Evolutionary conservation across 2,113 vertebrate species (phyloP), one percentile per base, ranked within the genome.

Genomic region (Chaetodon trifascialis): DNA sequence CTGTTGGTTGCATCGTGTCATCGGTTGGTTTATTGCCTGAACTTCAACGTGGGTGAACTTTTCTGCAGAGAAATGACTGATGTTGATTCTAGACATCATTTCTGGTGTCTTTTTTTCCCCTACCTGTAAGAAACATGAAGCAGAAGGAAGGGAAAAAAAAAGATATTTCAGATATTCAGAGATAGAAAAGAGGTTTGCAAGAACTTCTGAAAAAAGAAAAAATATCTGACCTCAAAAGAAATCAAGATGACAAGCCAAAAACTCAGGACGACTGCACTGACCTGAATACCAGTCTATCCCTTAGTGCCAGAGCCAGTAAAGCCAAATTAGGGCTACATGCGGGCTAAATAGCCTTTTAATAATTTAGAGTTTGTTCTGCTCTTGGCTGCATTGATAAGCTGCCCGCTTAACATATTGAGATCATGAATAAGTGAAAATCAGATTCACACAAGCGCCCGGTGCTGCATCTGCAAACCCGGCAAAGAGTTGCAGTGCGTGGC

Each of bases 301-400:
- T 78, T 44, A 51, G 46, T 63, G 52, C 49, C 46, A 25, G 16
- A 40, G 11, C 60, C n/a, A 49, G 77, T n/a, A 59, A 66, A 25
- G 42, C 38, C 47, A 40, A 80, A 64, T 83, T 52, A 71, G 36
- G 23, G 51, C 72, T 65, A 73, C 77, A 76, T 40, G 42, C 19
- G 7, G 74, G 54, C 78, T 83, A 75, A 92, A 78, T 55, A 82
- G 64, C 47, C n/a, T 47, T 72, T 90, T 64, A 84, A 89, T 83
- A 66, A 89, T 88, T 74, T 2, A 86, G 52, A 34, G 66, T 63
- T 72, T 55, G 66, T 38, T 86, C 58, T 21, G 42, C 44, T 79
- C 64, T 83, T 38, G 73, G 73, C 66, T 85, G 73, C 69, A 82
- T 69, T 80, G 62, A 83, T 79, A 65, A 88, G 56, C 73, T 77